Base-by-base conservation (phyloP, 2,888 invertebrate species). In the Blastobasis lacticolella region DNA sequence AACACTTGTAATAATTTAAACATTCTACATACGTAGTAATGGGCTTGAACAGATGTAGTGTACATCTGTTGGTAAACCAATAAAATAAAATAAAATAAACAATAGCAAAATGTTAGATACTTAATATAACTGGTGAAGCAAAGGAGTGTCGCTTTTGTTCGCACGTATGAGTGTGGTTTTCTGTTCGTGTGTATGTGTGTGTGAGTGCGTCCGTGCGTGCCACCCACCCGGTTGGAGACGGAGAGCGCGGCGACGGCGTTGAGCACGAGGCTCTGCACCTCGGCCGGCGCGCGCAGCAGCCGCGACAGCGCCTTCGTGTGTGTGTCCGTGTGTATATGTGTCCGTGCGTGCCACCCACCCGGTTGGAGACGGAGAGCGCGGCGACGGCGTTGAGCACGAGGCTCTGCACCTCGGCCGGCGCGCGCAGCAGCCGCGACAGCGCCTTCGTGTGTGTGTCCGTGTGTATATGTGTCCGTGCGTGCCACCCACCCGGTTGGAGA, bases 241-340 rank as follows among this genome's bases (percentile, higher is more conserved):
- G 97, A 96, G 81, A 99, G 95, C 2, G 98, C 95, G 0, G 98
- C 98, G 58, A 99, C 97, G 64, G 96, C 95, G 67, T 97, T 97
- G 38, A 99, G 90, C 5, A 99, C 98, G 10, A 99, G 94, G 68
- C 97, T 97, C 81, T 99, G 99, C 1, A 99, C 97, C 84, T 99
- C 99, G 40, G 96, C 91, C 63, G 97, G 97, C 9, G 96, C 95
- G 46, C 98, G 91, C 47, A 99, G 86, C 23, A 99, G 88, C 4
- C 99, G 92, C 47, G 99, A 95, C 62, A 99, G 89, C 0, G 99
- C 96, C 79, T 97, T 97, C 1, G 97, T 23, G 23, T 23, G 23
- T 23, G 23, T 23, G 23, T 23, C 2, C 23, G 23, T 23, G 23
- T 23, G 23, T 23, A 23, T 59, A 10, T 6, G 37, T 5, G 10